Conservation (phyloP, 2,797 vertebrate genomes). For the Tragelaphus oryx region DNA sequence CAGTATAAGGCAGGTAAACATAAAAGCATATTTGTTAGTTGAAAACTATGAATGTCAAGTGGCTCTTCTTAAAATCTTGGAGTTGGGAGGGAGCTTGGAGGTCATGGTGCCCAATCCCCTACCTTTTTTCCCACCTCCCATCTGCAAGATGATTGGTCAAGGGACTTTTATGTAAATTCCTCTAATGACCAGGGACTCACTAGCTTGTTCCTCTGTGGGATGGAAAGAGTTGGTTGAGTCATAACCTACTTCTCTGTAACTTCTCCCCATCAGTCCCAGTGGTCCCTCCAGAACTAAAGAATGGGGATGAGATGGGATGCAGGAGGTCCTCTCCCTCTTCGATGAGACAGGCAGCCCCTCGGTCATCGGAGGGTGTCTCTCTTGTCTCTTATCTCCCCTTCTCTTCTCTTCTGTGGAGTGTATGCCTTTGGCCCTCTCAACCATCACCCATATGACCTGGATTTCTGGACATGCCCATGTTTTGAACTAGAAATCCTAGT, state of each 20-base stretch:
- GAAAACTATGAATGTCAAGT: neutral
- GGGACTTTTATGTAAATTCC: neutral
- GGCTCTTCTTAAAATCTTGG: neutral
- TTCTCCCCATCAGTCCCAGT: neutral
- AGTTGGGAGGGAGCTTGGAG: neutral
- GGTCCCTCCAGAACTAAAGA: neutral
- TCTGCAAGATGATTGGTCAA: neutral
- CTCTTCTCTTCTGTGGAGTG: neutral
- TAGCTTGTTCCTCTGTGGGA: neutral
- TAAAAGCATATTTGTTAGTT: neutral
- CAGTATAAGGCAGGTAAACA: neutral
- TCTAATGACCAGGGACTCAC: neutral
- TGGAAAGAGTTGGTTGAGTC: neutral
- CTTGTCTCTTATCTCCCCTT: neutral
- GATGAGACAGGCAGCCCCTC: neutral
- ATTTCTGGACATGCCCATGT: neutral
- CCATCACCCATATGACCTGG: neutral
- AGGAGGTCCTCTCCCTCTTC: neutral
- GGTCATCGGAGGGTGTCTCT: neutral
- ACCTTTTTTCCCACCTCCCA: rapidly evolving
- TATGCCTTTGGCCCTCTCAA: neutral
- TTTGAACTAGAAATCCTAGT: neutral
- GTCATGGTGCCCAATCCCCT: no score
- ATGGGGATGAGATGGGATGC: neutral
- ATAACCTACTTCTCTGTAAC: neutral